Base-by-base conservation (phyloP, 2,888 invertebrate species). In the Sabatieria punctata region DNA sequence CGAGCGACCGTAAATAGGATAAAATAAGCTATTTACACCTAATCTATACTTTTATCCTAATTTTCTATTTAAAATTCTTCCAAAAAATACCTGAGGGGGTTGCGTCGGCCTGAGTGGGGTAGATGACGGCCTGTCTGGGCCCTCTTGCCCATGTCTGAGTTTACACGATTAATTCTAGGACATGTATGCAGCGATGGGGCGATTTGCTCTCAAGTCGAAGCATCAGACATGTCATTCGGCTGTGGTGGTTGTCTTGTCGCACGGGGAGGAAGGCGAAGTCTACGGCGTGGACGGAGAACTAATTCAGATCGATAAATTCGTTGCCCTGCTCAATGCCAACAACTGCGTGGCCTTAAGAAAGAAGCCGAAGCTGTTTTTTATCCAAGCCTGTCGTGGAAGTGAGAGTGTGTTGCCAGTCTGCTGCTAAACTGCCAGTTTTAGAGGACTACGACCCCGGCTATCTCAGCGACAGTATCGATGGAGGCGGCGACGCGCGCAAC, bases 351-450 rank as follows among this genome's bases (percentile, higher is more conserved):
- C 50, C 41, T 48, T 65, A 42, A 52, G 52, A 2, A 58, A 57
- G 25, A 65, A 65, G 47, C 64, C 64, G 4, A 64, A 64, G 45
- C 45, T 64, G 19, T 53, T 63, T 35, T 57, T 64, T 41, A 45
- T 65, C 1, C 65, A 65, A 49, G 65, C 65, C 4, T 65, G 65
- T 47, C 53, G 65, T 49, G 65, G 65, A 49, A 55, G 61, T 57
- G n/a, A 39, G 18, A 13, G 15, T 38, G 18, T n/a, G n/a, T n/a
- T n/a, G n/a, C n/a, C n/a, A n/a, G n/a, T n/a, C n/a, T n/a, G n/a
- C 15, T 8, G 15, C 15, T n/a, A n/a, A n/a, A n/a, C n/a, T n/a
- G n/a, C n/a, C n/a, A n/a, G n/a, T 27, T 45, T 13, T 30, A 45
- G 45, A 45, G 22, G 19, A 11, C n/a, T 45, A 39, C 40, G 45